Conservation (phyloP, 2,113 vertebrate species). For the Hepsetus odoe region DNA sequence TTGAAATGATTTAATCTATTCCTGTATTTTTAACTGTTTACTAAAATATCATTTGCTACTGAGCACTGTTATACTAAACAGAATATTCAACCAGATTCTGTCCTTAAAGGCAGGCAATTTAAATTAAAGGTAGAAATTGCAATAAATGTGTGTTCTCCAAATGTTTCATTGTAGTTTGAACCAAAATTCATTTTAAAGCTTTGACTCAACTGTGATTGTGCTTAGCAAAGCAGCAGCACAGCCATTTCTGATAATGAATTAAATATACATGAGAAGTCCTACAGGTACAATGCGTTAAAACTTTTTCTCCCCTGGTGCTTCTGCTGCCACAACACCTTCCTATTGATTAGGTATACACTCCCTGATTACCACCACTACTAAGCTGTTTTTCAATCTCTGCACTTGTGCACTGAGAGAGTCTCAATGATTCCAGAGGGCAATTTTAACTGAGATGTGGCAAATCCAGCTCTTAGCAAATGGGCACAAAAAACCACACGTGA, state of each 20-base stretch:
- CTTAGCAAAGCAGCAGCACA: not conserved
- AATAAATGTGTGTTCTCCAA: not conserved
- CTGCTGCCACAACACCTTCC: not conserved
- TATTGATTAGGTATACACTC: not conserved
- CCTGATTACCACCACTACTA: not conserved
- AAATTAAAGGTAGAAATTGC: not conserved
- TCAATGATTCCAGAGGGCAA: not conserved
- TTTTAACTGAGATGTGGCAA: not conserved
- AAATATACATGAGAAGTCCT: constrained; percentile 10
- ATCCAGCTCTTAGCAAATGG: no score
- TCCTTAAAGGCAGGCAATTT: not conserved
- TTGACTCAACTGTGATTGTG: not conserved
- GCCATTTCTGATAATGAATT: not conserved
- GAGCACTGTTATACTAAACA: no score
- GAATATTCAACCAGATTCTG: not conserved
- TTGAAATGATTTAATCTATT: no score
- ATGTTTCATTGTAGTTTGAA: not conserved
- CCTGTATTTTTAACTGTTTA: no score
- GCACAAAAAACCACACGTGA: no score
- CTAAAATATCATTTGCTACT: no score
- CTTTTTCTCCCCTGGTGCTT: not conserved
- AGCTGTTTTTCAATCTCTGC: not conserved
- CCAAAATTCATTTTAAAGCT: not conserved
- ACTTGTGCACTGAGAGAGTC: not conserved
- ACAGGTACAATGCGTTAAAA: not conserved